These are phyloP conservation scores for Lophochroa leadbeateri DNA, from an alignment of 2,113 vertebrate species.

Conservation along the genomic window DNA sequence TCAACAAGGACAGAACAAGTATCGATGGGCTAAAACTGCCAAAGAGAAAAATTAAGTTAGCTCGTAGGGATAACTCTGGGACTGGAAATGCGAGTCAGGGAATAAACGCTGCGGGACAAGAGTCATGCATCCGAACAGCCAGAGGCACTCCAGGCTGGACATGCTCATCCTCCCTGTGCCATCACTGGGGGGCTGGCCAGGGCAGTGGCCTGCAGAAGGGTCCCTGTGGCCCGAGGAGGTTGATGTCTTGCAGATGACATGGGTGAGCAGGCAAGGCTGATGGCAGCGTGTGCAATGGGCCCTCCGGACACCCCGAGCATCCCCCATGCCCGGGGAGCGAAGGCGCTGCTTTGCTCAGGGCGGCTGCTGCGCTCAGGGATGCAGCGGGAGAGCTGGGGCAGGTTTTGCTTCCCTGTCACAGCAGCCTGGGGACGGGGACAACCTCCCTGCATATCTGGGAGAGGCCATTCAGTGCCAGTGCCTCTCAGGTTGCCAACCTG, in stretches of 20 bases:
- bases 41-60: background rate
- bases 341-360: background rate
- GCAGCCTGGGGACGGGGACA: background rate
- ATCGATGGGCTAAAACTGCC: background rate
- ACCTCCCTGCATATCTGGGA: fast-evolving
- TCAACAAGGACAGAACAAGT: background rate
- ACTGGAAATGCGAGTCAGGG: background rate
- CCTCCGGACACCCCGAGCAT: fast-evolving
- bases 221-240: background rate
- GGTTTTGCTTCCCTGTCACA: background rate
- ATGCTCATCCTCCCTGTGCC: fast-evolving
- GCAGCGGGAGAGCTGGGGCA: background rate
- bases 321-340: fast-evolving
- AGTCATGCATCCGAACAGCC: fast-evolving
- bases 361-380: background rate
- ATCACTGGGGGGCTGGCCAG: background rate
- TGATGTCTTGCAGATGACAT: background rate
- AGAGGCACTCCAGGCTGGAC: background rate
- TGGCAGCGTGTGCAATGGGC: background rate
- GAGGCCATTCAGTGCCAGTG: fast-evolving
- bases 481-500: background rate
- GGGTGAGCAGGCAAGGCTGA: background rate
- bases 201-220: background rate
- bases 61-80: background rate
- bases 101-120: fast-evolving